These are phyloP conservation scores for Oxyura jamaicensis DNA, from an alignment of 2,113 vertebrate genomes.

Conservation along the genomic window DNA sequence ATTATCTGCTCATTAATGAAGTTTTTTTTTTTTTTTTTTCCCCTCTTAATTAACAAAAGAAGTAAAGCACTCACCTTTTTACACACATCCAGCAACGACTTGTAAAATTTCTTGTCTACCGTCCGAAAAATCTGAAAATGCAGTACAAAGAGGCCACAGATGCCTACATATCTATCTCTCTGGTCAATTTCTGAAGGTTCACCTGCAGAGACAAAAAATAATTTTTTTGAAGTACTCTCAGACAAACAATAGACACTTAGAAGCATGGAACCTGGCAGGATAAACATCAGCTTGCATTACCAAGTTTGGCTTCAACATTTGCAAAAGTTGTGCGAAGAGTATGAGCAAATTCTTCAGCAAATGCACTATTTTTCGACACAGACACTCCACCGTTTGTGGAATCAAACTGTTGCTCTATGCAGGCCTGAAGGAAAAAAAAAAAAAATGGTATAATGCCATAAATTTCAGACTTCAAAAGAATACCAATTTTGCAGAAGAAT, in stretches of 20 bases:
- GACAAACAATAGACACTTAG: not conserved
- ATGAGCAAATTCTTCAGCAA: constrained; percentile 94
- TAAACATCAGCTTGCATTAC: constrained; percentile 74
- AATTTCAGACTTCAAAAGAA: not conserved
- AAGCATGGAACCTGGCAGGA: not conserved
- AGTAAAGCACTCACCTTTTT: constrained; percentile 88
- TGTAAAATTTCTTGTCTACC: constrained; percentile 96
- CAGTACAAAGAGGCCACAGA: constrained; percentile 93
- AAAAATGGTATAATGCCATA: not conserved
- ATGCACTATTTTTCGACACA: constrained; percentile 92
- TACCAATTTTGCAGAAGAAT: not conserved
- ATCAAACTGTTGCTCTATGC: constrained; percentile 97
- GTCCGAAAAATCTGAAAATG: constrained; percentile 97
- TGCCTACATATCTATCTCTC: constrained; percentile 91
- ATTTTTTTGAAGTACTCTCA: not conserved
- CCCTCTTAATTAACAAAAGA: not conserved
- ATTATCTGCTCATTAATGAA: not conserved
- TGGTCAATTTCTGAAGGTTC: constrained; percentile 98
- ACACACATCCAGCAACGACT: constrained; percentile 91
- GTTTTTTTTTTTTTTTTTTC: not conserved
- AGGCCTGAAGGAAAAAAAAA: constrained; percentile 78
- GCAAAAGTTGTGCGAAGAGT: constrained; percentile 91
- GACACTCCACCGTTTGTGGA: constrained; percentile 86
- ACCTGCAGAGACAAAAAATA: constrained; percentile 72
- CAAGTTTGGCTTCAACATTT: constrained; percentile 92